Evolutionary conservation across 2,113 vertebrate species (phyloP), one percentile per base, ranked within the genome.

Genomic region (Nothoprocta pentlandii): DNA sequence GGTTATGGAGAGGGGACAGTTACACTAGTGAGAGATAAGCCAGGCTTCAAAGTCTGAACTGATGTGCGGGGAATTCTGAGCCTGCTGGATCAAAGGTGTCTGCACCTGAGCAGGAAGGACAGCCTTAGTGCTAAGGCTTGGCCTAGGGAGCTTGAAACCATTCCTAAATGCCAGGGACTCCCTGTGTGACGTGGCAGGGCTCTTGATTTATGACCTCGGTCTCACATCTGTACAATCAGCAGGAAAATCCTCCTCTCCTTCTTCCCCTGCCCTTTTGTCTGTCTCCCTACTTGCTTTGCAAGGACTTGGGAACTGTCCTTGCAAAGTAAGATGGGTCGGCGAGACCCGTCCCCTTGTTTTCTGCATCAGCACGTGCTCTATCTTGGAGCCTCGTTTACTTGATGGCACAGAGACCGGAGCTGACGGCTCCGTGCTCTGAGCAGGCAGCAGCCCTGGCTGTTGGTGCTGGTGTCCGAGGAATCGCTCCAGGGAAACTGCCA

Each of bases 11-110:
- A 39, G 53, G 42, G 84, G 86, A 93, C 96, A 95, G 91, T 95
- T 92, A 26, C 62, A 34, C 63, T 42, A 14, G 46, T 8, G 54
- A 0, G 54, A 92, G 95, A 95, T 95, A 97, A 96, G 85, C 75
- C 87, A 78, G 85, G 89, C 94, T 96, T 94, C 92, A 96, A 94
- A 94, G 91, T 87, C 96, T 96, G 93, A 66, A 22, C 32, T 69
- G 87, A 74, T 93, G 94, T 64, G 70, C 58, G 77, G 36, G 32
- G 69, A 87, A 71, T 91, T 87, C 92, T 84, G 90, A 94, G 86
- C 85, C 90, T 63, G 41, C 12, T 0, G 0, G 94, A 89, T 69
- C 94, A 90, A 90, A 91, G 92, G 90, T 94, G 93, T 67, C 74
- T 64, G 68, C 39, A 56, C 64, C 91, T 46, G 71, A 12, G 76